Percentiles rank a stretch among this genome's conserved stretches.
Evolutionary conservation across 2,797 vertebrate species (phyloP).

Genomic region (Chiropotes sagulatus): DNA sequence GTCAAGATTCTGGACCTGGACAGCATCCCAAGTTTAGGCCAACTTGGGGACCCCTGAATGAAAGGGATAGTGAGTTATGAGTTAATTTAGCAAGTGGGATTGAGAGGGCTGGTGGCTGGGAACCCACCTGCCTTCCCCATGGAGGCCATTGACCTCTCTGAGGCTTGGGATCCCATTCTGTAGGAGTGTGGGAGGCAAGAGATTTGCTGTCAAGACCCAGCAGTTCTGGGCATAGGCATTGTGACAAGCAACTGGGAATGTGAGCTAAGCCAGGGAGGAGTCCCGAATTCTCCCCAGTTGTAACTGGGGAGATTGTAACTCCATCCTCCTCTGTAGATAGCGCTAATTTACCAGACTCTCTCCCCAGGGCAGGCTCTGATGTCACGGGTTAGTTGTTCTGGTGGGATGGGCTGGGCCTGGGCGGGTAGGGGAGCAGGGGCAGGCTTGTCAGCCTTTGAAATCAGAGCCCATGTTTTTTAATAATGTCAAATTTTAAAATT

Average conservation of each 20-base stretch:
- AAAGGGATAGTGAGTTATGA: neutral
- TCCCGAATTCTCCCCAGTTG: neutral
- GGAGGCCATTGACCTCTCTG: neutral
- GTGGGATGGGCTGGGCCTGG: slow-evolving; percentile 7
- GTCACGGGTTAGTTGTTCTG: slow-evolving; percentile 72
- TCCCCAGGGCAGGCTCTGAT: slow-evolving; percentile 76
- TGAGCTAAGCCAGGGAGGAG: slow-evolving; percentile 24
- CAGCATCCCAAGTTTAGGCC: neutral
- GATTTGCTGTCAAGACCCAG: neutral
- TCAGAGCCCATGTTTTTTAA: slow-evolving; percentile 83
- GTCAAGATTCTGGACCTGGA: neutral
- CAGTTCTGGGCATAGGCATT: neutral
- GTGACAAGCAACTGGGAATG: neutral
- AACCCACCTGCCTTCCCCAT: neutral
- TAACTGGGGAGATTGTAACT: slow-evolving; percentile 53
- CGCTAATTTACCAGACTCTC: slow-evolving; percentile 61
- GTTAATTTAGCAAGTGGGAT: neutral
- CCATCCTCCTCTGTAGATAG: slow-evolving; percentile 58
- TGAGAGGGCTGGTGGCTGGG: neutral
- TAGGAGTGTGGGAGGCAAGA: neutral
- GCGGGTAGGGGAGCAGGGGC: neutral
- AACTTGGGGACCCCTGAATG: neutral
- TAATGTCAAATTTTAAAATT: slow-evolving; percentile 82
- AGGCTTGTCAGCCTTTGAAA: slow-evolving; percentile 82
- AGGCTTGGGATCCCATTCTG: neutral